Conservation (phyloP, 2,113 vertebrate genomes). For the Dipodomys stephensi region DNA sequence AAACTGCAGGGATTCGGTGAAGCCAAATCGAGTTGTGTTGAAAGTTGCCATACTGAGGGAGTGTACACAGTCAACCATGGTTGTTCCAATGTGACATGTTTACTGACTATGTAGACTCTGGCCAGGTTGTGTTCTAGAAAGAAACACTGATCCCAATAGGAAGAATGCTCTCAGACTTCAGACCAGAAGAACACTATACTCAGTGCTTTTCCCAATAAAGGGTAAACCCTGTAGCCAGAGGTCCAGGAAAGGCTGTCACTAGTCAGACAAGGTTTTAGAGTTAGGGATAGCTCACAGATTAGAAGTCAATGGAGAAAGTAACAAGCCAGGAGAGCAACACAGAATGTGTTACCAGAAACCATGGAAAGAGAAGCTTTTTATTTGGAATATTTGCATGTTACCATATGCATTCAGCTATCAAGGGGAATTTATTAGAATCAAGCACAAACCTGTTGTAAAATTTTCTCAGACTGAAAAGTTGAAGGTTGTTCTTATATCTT, state of each 20-base stretch:
- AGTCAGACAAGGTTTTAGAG: neutral
- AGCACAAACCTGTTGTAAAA: constrained; percentile 53
- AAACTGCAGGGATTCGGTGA: neutral
- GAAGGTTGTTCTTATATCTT: constrained; percentile 27
- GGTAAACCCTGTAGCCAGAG: neutral
- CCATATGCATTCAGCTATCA: constrained; percentile 25
- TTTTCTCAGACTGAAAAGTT: constrained; percentile 9
- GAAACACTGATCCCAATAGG: neutral
- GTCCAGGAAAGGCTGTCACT: neutral
- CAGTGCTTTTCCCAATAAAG: neutral
- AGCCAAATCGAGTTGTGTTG: too few relatives aligned
- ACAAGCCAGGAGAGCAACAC: neutral
- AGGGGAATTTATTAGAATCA: constrained; percentile 45
- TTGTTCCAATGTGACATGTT: neutral
- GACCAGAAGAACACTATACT: neutral
- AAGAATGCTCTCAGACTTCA: neutral
- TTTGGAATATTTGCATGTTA: neutral
- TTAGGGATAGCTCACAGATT: neutral
- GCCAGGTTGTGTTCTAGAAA: neutral
- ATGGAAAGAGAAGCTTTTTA: neutral
- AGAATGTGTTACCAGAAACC: neutral
- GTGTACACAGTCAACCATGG: neutral
- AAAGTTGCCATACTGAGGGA: neutral
- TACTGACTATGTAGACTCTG: neutral
- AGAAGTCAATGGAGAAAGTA: neutral